Conservation (phyloP, 2,797 vertebrate genomes). For the Onychomys torridus region DNA sequence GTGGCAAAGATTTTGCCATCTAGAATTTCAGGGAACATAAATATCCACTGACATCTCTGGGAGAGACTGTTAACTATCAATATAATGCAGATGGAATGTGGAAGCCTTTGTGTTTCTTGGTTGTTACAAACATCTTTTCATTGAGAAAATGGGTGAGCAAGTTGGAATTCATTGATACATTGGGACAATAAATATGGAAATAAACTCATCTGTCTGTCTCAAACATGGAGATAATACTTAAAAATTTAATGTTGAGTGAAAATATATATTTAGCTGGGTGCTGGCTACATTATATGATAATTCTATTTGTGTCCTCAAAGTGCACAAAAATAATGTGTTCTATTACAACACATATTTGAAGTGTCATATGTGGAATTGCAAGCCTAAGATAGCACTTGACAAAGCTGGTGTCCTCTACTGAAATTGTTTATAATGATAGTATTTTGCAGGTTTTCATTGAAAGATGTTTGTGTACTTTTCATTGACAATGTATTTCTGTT, state of each 20-base stretch:
- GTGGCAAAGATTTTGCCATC: not conserved
- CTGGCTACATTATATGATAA: conserved; percentile 87
- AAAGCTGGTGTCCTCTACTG: conserved; percentile 87
- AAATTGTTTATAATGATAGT: conserved; percentile 87
- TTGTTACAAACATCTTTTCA: not conserved
- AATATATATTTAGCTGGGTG: conserved; percentile 86
- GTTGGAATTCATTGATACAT: not conserved
- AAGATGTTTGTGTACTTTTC: conserved; percentile 88
- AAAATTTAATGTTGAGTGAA: conserved; percentile 2
- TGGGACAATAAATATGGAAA: not conserved
- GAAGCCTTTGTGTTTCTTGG: conserved; percentile 19
- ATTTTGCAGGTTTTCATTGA: conserved; percentile 84
- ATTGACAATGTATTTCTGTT: conserved; percentile 87
- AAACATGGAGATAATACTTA: not conserved
- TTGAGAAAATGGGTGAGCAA: not conserved
- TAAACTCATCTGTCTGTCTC: not conserved
- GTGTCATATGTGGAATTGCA: conserved; percentile 83
- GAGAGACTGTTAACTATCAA: not conserved
- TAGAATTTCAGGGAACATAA: conserved; percentile 14
- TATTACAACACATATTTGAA: conserved; percentile 83
- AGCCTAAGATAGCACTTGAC: conserved; percentile 85
- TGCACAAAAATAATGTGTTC: conserved; percentile 73
- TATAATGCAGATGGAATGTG: not conserved
- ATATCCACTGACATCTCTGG: not conserved
- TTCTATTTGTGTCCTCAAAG: conserved; percentile 84